These are phyloP conservation scores for Andrena bucephala DNA, from an alignment of 2,888 invertebrate genomes.

Conservation along the genomic window DNA sequence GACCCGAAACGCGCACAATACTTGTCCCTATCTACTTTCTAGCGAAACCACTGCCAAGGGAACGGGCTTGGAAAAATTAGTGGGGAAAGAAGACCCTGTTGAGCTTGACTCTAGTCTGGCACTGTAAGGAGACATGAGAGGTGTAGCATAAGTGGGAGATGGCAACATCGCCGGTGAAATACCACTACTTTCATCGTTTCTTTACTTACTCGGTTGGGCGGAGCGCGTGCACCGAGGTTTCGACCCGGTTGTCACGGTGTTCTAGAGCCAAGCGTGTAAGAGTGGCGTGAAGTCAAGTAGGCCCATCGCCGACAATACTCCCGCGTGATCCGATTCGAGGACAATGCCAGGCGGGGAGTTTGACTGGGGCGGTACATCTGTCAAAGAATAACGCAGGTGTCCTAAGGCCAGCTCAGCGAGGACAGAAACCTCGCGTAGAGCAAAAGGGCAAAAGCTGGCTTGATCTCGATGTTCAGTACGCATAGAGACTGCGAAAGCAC, in stretches of 20 bases:
- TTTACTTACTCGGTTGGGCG: slow-evolving; percentile 86
- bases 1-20: no score
- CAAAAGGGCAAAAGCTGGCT: no score
- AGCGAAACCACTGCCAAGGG: slow-evolving; percentile 75
- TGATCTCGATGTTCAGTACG: no score
- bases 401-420: slow-evolving; percentile 88
- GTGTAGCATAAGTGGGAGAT: no score
- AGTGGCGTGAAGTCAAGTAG: slow-evolving; percentile 67
- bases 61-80: slow-evolving; percentile 88
- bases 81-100: no score
- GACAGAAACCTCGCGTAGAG: slow-evolving; percentile 85
- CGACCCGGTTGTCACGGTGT: slow-evolving; percentile 82
- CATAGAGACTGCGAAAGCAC: no score
- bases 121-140: no score
- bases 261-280: slow-evolving; percentile 72
- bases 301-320: slow-evolving; percentile 85
- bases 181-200: slow-evolving; percentile 85
- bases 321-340: slow-evolving; percentile 86
- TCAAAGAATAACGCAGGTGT: slow-evolving; percentile 86
- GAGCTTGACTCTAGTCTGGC: no score
- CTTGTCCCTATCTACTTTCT: slow-evolving; percentile 57
- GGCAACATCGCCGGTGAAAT: slow-evolving; percentile 30
- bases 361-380: slow-evolving; percentile 90
- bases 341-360: slow-evolving; percentile 89
- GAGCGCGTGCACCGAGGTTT: slow-evolving; percentile 83